Conservation (phyloP, 2,797 vertebrate genomes). For the Neoniphon sammara region DNA sequence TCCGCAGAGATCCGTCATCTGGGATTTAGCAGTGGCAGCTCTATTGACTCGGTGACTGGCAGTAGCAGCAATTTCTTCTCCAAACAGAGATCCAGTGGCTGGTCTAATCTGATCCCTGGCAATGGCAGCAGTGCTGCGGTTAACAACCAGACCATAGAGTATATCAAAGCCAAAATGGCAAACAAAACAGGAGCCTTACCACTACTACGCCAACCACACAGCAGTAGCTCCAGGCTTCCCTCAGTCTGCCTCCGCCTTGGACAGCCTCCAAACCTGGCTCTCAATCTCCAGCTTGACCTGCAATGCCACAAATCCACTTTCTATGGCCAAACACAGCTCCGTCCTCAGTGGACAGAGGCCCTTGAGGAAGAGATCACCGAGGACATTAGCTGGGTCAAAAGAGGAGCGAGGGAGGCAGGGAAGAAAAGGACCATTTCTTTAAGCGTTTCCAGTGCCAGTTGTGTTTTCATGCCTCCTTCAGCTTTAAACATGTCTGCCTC, state of each 20-base stretch:
- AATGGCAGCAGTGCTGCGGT: conserved; percentile 22
- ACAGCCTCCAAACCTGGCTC: not conserved
- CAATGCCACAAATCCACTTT: conserved; percentile 33
- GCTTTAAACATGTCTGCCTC: too few relatives aligned
- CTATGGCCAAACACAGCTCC: conserved; percentile 14
- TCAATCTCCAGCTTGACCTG: conserved; percentile 27
- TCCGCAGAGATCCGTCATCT: conserved; percentile 3
- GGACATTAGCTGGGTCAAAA: not conserved
- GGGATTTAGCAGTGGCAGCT: conserved; percentile 12
- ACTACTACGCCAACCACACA: conserved; percentile 6
- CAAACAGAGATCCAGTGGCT: conserved; percentile 2
- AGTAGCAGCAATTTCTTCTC: conserved; percentile 12
- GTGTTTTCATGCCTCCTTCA: not conserved
- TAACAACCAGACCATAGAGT: conserved; percentile 23
- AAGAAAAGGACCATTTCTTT: not conserved
- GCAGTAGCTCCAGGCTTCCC: conserved; percentile 22
- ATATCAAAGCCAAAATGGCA: conserved; percentile 4
- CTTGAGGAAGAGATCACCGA: not conserved
- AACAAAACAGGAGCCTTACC: not conserved
- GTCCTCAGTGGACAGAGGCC: not conserved
- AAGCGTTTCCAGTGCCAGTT: not conserved
- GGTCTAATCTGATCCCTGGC: conserved; percentile 28
- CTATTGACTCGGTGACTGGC: conserved; percentile 22
- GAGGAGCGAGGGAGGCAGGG: not conserved
- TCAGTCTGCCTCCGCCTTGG: conserved; percentile 6